Evolutionary conservation across 1,140 invertebrate species (phyloP), one percentile per base, ranked within the genome.

Genomic region (Steinernema khuongi): DNA sequence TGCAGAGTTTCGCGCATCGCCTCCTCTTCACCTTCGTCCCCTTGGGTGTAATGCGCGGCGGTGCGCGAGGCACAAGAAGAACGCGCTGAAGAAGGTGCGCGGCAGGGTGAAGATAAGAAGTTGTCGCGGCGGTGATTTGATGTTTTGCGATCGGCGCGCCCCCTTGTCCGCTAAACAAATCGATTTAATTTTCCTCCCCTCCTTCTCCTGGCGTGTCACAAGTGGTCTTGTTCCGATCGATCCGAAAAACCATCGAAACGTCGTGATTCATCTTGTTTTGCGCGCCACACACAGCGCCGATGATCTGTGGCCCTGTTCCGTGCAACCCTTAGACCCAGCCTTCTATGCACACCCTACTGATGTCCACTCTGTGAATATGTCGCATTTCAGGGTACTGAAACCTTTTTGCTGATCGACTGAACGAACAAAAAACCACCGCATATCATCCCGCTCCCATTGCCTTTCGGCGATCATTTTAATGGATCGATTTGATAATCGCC

Each of bases 401-500:
- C 50, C 50, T 60, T 60, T 41, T 60, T 60, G 50, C 50, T 60
- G 50, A 60, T 4, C 50, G 26, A 7, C n/a, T 41, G 7, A 41
- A 41, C 36, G 36, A 60, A 4, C 50, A 22, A 26, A 60, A 60
- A 60, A 60, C 50, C 50, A 22, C 26, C 50, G 22, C 50, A 7
- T 60, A 60, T 60, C 50, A 60, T 60, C 26, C 50, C 26, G 11
- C 22, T 14, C 50, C 26, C 19, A n/a, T 22, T 60, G 11, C 11
- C 50, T 22, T 22, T 60, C 50, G 50, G 50, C 50, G 50, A 7
- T 60, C 50, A 22, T 26, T 60, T 60, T 60, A 60, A 60, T 60
- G 50, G 50, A 60, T 60, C 50, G 22, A 60, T 60, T 60, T 60
- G 50, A 60, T 60, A 60, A 60, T 60, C 50, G 50, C 50, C 50